phyloP scores from a whole-genome alignment of 2,113 vertebrate genomes.

The Phyllopteryx taeniolatus region DNA sequence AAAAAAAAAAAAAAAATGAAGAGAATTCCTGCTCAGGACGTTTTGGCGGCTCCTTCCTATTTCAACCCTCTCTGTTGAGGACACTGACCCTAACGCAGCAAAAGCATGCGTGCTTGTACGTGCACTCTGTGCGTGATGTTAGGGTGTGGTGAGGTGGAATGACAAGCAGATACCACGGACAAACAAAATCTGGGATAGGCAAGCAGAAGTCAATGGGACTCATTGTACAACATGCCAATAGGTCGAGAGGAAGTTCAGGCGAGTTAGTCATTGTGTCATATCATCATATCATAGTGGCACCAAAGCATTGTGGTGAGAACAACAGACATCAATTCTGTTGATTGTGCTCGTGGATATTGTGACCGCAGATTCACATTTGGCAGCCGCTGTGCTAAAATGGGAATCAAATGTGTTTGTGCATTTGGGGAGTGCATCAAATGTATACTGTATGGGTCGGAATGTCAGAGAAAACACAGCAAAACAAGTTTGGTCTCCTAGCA shows the following conservation, averaged over 20 bases:
- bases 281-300: neutral
- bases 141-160: slow-evolving; percentile 28
- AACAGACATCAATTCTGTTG: no score
- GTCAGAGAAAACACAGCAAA: no score
- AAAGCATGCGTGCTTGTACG: neutral
- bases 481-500: no score
- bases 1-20: neutral
- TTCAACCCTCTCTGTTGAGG: neutral
- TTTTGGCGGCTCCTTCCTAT: neutral
- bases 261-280: neutral
- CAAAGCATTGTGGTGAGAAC: neutral
- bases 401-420: neutral
- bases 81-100: neutral
- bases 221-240: slow-evolving; percentile 11
- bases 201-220: slow-evolving; percentile 19
- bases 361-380: neutral
- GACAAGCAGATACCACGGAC: slow-evolving; percentile 17
- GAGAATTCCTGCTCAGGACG: neutral
- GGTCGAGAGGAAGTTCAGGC: neutral
- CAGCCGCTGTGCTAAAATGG: neutral
- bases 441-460: no score
- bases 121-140: neutral
- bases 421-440: no score
- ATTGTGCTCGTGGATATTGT: neutral
- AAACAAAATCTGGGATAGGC: slow-evolving; percentile 42